Conservation (phyloP, 2,888 invertebrate genomes). For the Aquatica leii region DNA sequence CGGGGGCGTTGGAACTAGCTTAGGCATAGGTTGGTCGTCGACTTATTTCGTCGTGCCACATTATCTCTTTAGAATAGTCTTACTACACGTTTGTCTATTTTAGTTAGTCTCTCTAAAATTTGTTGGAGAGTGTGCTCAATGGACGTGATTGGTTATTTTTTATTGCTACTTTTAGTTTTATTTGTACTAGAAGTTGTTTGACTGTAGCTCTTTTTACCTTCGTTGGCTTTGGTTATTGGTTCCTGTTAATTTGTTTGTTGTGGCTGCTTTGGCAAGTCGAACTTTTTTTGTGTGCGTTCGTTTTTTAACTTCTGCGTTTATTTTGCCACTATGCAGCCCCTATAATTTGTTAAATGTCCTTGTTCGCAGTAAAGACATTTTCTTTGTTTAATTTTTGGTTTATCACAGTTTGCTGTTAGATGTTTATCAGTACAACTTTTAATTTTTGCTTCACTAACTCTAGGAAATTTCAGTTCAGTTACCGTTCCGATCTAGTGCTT, state of each 20-base stretch:
- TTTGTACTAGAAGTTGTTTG: slow-evolving; percentile 16
- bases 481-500: no score
- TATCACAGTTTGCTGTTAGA: slow-evolving; percentile 23
- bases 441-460: no score
- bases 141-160: slow-evolving; percentile 14
- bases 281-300: slow-evolving; percentile 13
- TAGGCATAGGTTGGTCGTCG: no score
- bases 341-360: slow-evolving; percentile 29
- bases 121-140: slow-evolving; percentile 19
- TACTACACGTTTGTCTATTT: slow-evolving; percentile 33
- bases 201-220: slow-evolving; percentile 10
- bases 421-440: slow-evolving; percentile 41
- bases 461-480: no score
- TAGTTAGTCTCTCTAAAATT: slow-evolving; percentile 28
- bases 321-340: slow-evolving; percentile 17
- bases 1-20: no score
- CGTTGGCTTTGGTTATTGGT: slow-evolving; percentile 11
- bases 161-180: slow-evolving; percentile 12
- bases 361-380: slow-evolving; percentile 26
- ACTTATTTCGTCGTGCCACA: no score
- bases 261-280: slow-evolving; percentile 24
- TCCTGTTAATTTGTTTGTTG: slow-evolving; percentile 16
- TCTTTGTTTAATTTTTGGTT: slow-evolving; percentile 18
- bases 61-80: slow-evolving; percentile 32
- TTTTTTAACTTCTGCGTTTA: slow-evolving; percentile 21